Evolutionary conservation across 2,113 vertebrate species (phyloP).

Genomic region (Nothocercus julius): DNA sequence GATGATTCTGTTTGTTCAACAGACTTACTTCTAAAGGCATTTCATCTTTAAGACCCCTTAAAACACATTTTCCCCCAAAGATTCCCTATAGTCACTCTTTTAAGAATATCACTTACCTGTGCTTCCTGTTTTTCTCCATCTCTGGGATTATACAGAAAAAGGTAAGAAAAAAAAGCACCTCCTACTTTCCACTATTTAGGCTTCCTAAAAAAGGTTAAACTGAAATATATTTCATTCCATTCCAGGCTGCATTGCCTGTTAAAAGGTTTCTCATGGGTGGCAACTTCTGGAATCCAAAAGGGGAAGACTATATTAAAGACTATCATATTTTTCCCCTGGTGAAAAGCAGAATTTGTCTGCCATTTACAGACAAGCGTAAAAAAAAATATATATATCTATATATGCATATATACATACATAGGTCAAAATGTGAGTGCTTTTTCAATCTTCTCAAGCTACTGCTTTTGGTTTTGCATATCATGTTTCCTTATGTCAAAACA

Average conservation of each 20-base stretch:
- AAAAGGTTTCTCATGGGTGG: not conserved
- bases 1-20: not conserved
- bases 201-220: not conserved
- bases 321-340: not conserved
- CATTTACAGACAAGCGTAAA: not conserved
- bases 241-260: not conserved
- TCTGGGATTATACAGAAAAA: not conserved
- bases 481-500: not conserved
- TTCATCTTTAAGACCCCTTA: not conserved
- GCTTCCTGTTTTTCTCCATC: not conserved
- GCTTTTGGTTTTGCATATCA: not conserved
- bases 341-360: not conserved
- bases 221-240: not conserved
- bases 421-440: conserved; percentile 12
- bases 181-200: not conserved
- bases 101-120: not conserved
- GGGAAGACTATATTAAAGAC: not conserved
- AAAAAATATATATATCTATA: not conserved
- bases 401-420: not conserved
- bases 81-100: not conserved
- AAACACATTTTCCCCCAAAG: not conserved
- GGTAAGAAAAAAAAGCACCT: not conserved
- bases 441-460: not conserved
- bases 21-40: not conserved
- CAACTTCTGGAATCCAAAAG: not conserved